Base-by-base conservation (phyloP, 2,797 vertebrate species). In the Carduelis carduelis region DNA sequence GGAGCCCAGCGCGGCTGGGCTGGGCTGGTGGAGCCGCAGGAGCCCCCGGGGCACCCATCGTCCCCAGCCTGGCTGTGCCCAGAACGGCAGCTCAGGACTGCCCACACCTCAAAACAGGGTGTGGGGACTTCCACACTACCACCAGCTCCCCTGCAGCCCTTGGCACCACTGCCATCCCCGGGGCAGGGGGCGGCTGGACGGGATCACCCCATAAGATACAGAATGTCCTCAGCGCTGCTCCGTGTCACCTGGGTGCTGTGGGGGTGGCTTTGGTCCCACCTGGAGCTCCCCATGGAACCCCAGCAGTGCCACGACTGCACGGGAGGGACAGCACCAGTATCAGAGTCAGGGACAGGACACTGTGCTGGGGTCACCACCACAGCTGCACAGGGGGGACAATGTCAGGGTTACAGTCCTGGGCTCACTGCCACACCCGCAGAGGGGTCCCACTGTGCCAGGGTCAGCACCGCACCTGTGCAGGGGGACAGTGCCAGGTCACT, bases 41-140 rank as follows among this genome's bases (percentile, higher is more conserved):
- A 47, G 1, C 77, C n/a, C 61, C 41, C 3, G 3, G 70, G 84
- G n/a, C 43, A 9, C 46, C 22, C 14, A 0, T 24, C 43, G 41
- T 49, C 34, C 69, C 61, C 11, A 89, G 10, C 34, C 24, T 18
- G 49, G 41, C n/a, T 0, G 7, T 4, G 69, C 81, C 87, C 78
- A 52, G 0, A 64, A 52, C 1, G 7, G 71, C 56, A 70, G 56
- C 43, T 63, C 43, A 34, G 64, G 35, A 63, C 63, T 82, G 86
- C 22, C 63, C 78, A 56, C 70, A 26, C 43, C 74, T 21, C 30
- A 30, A 7, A 50, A 50, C 2, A 0, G 5, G 10, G 6, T 1
- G 0, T 12, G 22, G 49, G 52, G 64, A 27, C 44, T 11, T 4
- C 43, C 22, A 39, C 0, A 0, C 5, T 11, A 34, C 47, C 76